These are phyloP conservation scores for Diarsia brunnea DNA, from an alignment of 2,888 invertebrate species.

Conservation along the genomic window DNA sequence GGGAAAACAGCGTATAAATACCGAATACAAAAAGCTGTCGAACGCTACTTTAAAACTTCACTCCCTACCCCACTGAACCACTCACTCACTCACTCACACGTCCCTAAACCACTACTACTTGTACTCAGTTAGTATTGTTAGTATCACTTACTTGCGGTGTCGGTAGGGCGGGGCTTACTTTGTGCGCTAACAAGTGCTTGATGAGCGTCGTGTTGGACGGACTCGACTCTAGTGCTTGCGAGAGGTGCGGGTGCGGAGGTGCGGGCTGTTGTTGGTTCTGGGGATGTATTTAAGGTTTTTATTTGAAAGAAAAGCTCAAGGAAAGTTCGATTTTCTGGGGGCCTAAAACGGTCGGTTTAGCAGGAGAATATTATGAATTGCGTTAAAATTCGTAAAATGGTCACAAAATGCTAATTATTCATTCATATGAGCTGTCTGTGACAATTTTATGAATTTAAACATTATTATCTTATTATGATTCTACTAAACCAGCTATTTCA, in stretches of 20 bases:
- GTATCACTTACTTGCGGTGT: conserved; percentile 89
- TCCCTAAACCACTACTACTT: conserved; percentile 27
- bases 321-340: neutral
- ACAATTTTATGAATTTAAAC: too few species aligned
- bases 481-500: too few species aligned
- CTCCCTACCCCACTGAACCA: neutral
- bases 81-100: conserved; percentile 4
- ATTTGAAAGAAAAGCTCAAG: neutral
- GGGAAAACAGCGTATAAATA: neutral
- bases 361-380: too few species aligned
- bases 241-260: conserved; percentile 75
- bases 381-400: too few species aligned
- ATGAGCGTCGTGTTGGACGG: conserved; percentile 95
- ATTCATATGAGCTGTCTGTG: too few species aligned
- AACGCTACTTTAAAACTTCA: neutral
- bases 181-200: conserved; percentile 98
- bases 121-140: conserved; percentile 84
- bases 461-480: too few species aligned
- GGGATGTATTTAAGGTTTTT: neutral
- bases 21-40: neutral
- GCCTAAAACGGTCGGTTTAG: too few species aligned
- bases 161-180: conserved; percentile 93
- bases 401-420: too few species aligned
- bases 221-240: conserved; percentile 80
- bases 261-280: conserved; percentile 67